Evolutionary conservation across 2,113 vertebrate species (phyloP).

Genomic region (Malurus cyaneus): DNA sequence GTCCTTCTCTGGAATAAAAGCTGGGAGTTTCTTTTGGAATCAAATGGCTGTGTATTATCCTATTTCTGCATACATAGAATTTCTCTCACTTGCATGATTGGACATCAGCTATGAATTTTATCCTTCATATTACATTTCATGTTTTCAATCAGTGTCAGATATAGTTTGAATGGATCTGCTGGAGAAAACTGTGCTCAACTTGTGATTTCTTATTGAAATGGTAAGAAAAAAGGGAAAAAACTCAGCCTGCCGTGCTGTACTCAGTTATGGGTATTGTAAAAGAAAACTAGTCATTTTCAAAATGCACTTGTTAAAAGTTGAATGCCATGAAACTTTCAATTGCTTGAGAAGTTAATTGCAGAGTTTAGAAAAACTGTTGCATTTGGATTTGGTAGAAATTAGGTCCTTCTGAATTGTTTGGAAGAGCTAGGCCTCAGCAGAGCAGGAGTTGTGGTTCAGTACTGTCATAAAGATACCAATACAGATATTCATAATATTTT

Average conservation of each 20-base stretch:
- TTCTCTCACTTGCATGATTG: not conserved
- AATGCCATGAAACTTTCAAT: not conserved
- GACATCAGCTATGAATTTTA: not conserved
- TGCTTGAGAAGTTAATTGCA: not conserved
- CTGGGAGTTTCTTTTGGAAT: not conserved
- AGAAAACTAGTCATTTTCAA: not conserved
- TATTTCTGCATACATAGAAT: not conserved
- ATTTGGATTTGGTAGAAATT: conserved; percentile 20
- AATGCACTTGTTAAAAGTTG: not conserved
- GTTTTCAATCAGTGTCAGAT: not conserved
- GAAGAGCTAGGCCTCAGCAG: not conserved
- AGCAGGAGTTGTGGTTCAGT: not conserved
- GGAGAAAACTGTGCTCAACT: not conserved
- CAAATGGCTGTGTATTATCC: not conserved
- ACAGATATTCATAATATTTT: conserved; percentile 29
- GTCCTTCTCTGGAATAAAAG: not conserved
- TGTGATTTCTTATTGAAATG: not conserved
- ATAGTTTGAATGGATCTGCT: not conserved
- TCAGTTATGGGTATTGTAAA: not conserved
- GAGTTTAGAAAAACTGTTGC: not conserved
- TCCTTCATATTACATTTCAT: not conserved
- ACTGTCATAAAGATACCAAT: conserved; percentile 35
- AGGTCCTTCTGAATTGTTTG: not conserved
- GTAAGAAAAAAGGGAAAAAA: not conserved
- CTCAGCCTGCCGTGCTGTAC: not conserved